Evolutionary conservation across 2,888 invertebrate genomes (phyloP).

Genomic region (Clanis bilineata): DNA sequence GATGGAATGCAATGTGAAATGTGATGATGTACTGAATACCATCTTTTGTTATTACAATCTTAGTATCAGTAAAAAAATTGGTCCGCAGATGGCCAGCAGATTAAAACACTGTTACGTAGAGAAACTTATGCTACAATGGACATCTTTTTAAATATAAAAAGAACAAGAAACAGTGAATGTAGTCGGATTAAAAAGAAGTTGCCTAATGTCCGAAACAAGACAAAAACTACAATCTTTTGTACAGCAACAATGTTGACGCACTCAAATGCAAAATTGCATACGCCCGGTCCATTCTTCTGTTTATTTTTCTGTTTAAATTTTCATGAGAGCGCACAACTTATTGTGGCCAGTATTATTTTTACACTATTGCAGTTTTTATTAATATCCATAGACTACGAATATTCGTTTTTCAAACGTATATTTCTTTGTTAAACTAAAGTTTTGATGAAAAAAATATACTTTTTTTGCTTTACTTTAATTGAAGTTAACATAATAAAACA

Average conservation of each 20-base stretch:
- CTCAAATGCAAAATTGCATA: conserved; percentile 10
- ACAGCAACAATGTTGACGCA: conserved; percentile 8
- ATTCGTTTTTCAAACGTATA: background rate
- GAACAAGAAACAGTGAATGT: background rate
- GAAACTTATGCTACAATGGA: background rate
- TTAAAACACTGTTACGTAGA: no score
- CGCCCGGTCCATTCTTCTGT: conserved; percentile 9
- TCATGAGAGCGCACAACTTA: background rate
- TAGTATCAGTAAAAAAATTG: no score
- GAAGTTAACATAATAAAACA: background rate
- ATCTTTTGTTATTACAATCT: no score
- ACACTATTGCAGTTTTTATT: background rate
- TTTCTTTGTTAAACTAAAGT: background rate
- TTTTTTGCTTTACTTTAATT: background rate
- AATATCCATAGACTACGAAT: background rate
- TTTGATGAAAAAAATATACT: background rate
- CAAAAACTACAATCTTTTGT: conserved; percentile 1
- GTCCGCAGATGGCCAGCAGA: no score
- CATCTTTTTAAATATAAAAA: background rate
- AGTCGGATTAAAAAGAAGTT: conserved; percentile 8
- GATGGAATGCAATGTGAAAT: no score
- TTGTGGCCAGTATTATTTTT: background rate
- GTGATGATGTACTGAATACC: no score
- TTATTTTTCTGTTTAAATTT: conserved; percentile 1
- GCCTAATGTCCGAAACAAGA: conserved; percentile 5